Evolutionary conservation across 2,113 vertebrate genomes (phyloP), one percentile per base, ranked within the genome.

Genomic region (Actenoides hombroni): DNA sequence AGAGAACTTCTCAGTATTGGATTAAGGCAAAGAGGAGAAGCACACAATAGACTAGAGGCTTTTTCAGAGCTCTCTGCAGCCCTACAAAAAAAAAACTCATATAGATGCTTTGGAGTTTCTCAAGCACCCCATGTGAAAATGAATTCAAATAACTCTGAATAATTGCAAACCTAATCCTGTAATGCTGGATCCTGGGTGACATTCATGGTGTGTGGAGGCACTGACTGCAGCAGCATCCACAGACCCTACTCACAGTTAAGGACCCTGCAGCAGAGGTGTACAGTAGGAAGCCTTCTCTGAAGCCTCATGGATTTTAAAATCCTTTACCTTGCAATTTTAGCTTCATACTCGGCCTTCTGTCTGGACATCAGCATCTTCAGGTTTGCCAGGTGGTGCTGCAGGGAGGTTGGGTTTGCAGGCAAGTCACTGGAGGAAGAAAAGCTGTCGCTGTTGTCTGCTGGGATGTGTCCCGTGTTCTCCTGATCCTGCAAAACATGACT

Each of bases 321-420:
- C 44, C 39, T 90, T 98, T 97, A 98, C 98, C 98, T 98, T 97
- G 95, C 91, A 44, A 98, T 98, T 56, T 96, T 83, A 15, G 94
- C 86, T 70, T 98, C 88, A 0, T 98, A 98, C 75, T 98, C 98
- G 6, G 97, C 98, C 91, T 98, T 98, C 95, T 99, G 97, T 51
- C 88, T 93, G 83, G 88, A 71, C 92, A 98, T 98, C 91, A 98
- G 98, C 94, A 97, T 95, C 92, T 97, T 97, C 73, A 98, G 97
- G 9, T 90, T 83, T 16, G 96, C 97, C 77, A 98, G 96, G 57
- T 96, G 88, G 60, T 97, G 80, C 69, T 82, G 86, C 0, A 35
- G 46, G 64, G 35, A 77, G 57, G 11, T 6, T 17, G 83, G 33
- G 13, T 61, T 49, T 39, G 64, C 57, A 57, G 82, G 28, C 15